Percentiles rank a stretch among this genome's conserved stretches.
These are phyloP conservation scores for Nomia melanderi DNA, from an alignment of 1,140 invertebrate species.

Conservation along the genomic window DNA sequence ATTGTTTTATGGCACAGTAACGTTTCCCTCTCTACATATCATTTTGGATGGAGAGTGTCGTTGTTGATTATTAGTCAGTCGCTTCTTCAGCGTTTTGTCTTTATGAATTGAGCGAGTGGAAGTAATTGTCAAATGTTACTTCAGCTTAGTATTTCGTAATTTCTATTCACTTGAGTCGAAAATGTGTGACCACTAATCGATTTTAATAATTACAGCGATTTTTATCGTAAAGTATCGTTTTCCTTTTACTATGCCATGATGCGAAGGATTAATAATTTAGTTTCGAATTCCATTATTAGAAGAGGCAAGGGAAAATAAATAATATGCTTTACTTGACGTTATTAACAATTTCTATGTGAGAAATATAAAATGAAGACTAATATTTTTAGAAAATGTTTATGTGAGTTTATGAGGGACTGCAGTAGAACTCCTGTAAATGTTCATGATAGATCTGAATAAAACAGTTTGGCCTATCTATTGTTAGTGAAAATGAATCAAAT, in stretches of 20 bases:
- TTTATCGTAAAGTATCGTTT: background rate
- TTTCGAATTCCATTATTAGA: background rate
- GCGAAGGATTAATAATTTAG: background rate
- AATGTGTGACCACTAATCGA: background rate
- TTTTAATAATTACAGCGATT: background rate
- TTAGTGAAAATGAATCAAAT: too few species aligned
- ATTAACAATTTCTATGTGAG: too few species aligned
- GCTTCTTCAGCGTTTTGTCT: background rate
- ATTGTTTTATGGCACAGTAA: background rate
- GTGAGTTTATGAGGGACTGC: background rate
- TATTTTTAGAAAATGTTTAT: too few species aligned
- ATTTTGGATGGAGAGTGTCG: slow-evolving; percentile 24
- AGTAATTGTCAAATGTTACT: background rate
- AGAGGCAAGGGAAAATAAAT: background rate
- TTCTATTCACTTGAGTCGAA: background rate
- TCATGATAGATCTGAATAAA: background rate
- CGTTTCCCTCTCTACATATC: slow-evolving; percentile 10
- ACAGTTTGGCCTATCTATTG: too few species aligned
- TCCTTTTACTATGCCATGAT: too few species aligned
- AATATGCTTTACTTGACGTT: background rate
- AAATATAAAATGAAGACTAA: too few species aligned
- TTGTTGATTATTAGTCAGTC: slow-evolving; percentile 5
- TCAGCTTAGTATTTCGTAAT: too few species aligned
- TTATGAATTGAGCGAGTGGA: background rate
- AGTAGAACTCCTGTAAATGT: background rate